Base-by-base conservation (phyloP, 1,140 invertebrate genomes). In the Sarcophaga peregrina region DNA sequence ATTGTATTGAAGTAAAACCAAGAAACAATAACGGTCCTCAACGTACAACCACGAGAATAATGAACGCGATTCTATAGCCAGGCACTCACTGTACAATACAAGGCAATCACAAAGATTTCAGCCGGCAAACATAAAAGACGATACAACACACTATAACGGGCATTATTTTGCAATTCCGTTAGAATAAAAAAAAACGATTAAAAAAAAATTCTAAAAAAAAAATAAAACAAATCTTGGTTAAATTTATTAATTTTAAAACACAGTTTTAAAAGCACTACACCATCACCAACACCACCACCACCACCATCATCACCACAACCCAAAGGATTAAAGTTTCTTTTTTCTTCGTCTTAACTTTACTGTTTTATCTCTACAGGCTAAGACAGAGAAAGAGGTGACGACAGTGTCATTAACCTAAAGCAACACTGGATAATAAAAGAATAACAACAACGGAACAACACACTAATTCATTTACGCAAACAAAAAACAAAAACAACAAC, bases 51-150 rank as follows among this genome's bases (percentile, higher is more conserved):
- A 78, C n/a, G 17, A 13, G n/a, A 78, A 37, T 37, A 37, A 37
- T 37, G 4, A 37, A 37, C 4, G 25, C 25, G 25, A 37, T 2
- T 37, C 25, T 37, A 37, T 37, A 37, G 25, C 25, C 1, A 78
- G 47, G 47, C n/a, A 72, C 20, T 20, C n/a, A 72, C 20, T 20
- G 62, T 20, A 78, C 17, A 78, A 78, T 37, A 37, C 25, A 78
- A 52, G 47, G 47, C 20, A 78, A 50, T 78, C 75, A 78, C 75
- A 78, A 78, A 78, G 75, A 78, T 52, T 78, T 50, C 20, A 78
- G 37, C 75, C 75, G 75, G 75, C 75, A 78, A 78, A 78, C 75
- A 50, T 20, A 50, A 78, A 78, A 78, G 75, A 78, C 75, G 47
- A 15, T 50, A 17, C n/a, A 68, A 17, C 62, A 20, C 20, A 9